Evolutionary conservation across 2,797 vertebrate genomes (phyloP).

Genomic region (Phoeniculus purpureus): DNA sequence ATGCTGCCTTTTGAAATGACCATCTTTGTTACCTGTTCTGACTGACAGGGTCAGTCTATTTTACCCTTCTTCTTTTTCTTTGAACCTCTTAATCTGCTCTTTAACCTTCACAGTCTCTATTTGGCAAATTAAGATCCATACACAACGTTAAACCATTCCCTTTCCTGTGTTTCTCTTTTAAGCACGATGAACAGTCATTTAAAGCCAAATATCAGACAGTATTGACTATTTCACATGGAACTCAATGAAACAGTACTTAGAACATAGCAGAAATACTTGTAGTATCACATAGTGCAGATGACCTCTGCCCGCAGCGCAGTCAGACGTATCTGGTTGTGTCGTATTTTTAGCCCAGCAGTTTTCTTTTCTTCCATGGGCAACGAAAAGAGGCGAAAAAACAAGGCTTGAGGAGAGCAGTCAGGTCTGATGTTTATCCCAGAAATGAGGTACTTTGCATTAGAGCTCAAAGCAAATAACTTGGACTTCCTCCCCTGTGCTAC

Average conservation of each 20-base stretch:
- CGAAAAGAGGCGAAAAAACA: background rate
- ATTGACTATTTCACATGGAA: background rate
- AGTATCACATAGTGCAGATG: background rate
- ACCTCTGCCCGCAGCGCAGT: background rate
- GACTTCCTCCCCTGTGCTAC: background rate
- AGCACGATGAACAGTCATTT: background rate
- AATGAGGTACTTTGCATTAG: background rate
- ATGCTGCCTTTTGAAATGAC: background rate
- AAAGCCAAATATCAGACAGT: background rate
- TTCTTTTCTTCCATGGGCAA: background rate
- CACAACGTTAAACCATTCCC: background rate
- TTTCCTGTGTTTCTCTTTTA: background rate
- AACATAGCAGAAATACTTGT: background rate
- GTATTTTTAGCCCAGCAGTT: conserved; percentile 7
- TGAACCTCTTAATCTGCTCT: background rate
- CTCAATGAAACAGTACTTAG: background rate
- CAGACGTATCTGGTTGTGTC: background rate
- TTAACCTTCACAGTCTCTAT: background rate
- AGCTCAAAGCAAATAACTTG: background rate
- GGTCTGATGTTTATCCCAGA: conserved; percentile 19
- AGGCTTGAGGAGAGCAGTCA: background rate
- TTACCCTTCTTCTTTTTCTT: background rate
- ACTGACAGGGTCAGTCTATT: background rate
- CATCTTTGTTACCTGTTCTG: background rate
- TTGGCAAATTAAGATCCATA: background rate